These are phyloP conservation scores for Phodopus roborovskii DNA, from an alignment of 2,113 vertebrate species.

Conservation along the genomic window DNA sequence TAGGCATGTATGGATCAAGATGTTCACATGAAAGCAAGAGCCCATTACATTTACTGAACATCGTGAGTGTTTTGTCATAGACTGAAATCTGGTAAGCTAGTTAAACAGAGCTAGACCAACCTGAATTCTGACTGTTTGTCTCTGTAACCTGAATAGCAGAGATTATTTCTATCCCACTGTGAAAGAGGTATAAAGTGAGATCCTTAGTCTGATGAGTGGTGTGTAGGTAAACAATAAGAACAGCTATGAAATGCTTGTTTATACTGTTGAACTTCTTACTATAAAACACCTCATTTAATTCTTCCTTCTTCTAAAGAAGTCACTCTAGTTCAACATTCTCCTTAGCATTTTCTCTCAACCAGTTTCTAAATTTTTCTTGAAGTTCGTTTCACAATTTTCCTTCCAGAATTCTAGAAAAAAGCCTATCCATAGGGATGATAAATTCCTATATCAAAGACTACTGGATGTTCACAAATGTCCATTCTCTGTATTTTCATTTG, in stretches of 20 bases:
- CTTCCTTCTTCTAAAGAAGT: not conserved
- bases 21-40: not conserved
- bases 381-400: not conserved
- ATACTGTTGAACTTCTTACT: not conserved
- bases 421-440: not conserved
- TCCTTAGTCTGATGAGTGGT: not conserved
- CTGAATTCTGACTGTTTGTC: not conserved
- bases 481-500: not conserved
- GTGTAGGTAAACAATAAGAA: not conserved
- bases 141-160: not conserved
- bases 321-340: not conserved
- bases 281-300: not conserved
- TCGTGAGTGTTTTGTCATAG: not conserved
- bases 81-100: not conserved
- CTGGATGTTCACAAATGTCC: not conserved
- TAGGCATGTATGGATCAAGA: not conserved
- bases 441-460: not conserved
- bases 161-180: not conserved
- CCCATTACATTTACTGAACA: not conserved
- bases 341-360: not conserved
- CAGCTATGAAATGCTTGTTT: not conserved
- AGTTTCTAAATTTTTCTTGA: not conserved
- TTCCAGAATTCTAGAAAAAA: conserved; percentile 18
- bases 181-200: not conserved
- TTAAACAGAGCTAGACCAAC: not conserved